Evolutionary conservation across 2,797 vertebrate species (phyloP).

Genomic region (Micropoecilia bifurca): DNA sequence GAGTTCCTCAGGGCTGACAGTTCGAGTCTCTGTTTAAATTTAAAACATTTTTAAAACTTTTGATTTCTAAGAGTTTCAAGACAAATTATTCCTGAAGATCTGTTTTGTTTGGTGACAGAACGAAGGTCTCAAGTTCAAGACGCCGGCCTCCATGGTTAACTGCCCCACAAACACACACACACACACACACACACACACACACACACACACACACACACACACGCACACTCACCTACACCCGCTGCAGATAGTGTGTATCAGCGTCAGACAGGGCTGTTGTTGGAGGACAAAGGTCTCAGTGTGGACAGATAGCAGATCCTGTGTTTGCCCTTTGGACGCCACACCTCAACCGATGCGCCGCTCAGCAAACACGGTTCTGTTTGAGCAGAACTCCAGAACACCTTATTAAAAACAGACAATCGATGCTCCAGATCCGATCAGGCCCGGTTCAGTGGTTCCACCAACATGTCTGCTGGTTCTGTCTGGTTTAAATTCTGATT

Average conservation of each 20-base stretch:
- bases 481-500: no score
- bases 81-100: neutral
- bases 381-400: constrained; percentile 9
- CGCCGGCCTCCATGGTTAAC: neutral
- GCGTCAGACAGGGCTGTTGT: constrained; percentile 51
- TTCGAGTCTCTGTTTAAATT: neutral
- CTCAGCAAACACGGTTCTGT: constrained; percentile 31
- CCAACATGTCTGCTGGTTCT: neutral
- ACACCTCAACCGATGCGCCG: constrained; percentile 63
- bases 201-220: neutral
- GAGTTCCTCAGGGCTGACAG: constrained; percentile 20
- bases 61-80: neutral
- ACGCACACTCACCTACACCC: constrained; percentile 22
- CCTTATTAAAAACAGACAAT: neutral
- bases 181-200: constrained; percentile 26
- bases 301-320: constrained; percentile 65
- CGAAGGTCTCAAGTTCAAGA: constrained; percentile 50
- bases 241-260: constrained; percentile 58
- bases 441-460: neutral
- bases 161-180: neutral
- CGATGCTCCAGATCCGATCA: neutral
- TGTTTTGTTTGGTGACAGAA: neutral
- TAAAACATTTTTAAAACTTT: no score
- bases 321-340: constrained; percentile 71
- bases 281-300: constrained; percentile 67